Percentiles rank a stretch among this genome's conserved stretches.
Evolutionary conservation across 2,113 vertebrate genomes (phyloP).

Genomic region (Zootoca vivipara): DNA sequence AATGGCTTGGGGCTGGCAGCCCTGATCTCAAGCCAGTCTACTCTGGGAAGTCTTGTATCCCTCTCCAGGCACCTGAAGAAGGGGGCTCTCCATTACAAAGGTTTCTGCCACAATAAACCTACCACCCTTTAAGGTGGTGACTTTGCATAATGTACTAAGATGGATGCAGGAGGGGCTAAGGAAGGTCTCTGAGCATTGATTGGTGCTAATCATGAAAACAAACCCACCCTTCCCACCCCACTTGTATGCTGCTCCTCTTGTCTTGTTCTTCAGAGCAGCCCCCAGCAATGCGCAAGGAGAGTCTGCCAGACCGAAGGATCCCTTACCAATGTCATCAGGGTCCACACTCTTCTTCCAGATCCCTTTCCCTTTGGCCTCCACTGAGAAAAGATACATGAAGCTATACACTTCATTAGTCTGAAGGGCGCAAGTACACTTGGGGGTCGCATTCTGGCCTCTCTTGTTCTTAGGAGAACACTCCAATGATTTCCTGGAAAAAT

Average conservation of each 20-base stretch:
- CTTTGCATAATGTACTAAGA: not conserved
- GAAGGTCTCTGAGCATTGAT: not conserved
- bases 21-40: no score
- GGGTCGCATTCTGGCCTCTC: not conserved
- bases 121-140: not conserved
- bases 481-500: conserved; percentile 15
- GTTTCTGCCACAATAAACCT: no score
- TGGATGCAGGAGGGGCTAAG: not conserved
- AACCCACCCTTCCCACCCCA: no score
- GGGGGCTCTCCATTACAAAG: no score
- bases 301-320: not conserved
- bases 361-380: conserved; percentile 50
- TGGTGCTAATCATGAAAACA: no score
- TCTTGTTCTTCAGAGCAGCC: not conserved
- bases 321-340: conserved; percentile 65
- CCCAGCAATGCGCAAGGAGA: fast-evolving
- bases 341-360: conserved; percentile 40
- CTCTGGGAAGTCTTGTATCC: not conserved
- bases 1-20: no score
- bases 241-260: no score
- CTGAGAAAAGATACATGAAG: conserved; percentile 41
- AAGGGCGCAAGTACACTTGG: conserved; percentile 22
- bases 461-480: conserved; percentile 58
- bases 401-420: fast-evolving
- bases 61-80: not conserved